Evolutionary conservation across 2,888 invertebrate species (phyloP).

Genomic region (Parasteatoda lunata): DNA sequence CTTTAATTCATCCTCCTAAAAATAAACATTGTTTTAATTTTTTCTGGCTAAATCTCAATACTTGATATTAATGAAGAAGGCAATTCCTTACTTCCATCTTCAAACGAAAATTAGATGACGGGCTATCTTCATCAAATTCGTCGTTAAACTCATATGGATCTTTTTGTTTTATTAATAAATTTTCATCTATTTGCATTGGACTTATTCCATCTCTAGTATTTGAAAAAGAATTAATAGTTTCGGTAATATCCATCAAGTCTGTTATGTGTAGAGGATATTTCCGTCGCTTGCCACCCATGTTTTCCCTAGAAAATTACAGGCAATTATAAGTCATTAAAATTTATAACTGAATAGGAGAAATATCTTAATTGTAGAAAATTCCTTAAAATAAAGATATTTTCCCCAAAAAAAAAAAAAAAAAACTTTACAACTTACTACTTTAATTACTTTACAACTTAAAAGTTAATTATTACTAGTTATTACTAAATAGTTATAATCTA

Average conservation of each 20-base stretch:
- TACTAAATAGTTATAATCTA: too few species aligned
- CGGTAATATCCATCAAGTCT: slow-evolving; percentile 13
- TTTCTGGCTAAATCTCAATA: not conserved
- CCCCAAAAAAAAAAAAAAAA: too few species aligned
- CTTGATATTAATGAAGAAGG: not conserved
- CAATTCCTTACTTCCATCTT: slow-evolving; percentile 56
- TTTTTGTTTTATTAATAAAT: slow-evolving; percentile 70
- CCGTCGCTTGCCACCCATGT: slow-evolving; percentile 31
- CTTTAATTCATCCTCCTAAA: slow-evolving; percentile 62
- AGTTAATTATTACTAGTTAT: too few species aligned
- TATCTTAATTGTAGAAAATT: too few species aligned
- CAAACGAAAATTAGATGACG: slow-evolving; percentile 56
- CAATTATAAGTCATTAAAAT: not conserved
- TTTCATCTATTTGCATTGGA: slow-evolving; percentile 49
- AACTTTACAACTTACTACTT: too few species aligned
- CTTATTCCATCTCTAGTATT: slow-evolving; percentile 51
- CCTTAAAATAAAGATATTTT: too few species aligned
- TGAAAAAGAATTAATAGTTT: slow-evolving; percentile 6
- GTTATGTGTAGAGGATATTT: slow-evolving; percentile 24
- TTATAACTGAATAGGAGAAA: not conserved
- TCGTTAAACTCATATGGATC: slow-evolving; percentile 85
- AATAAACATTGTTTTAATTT: not conserved
- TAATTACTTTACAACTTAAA: too few species aligned
- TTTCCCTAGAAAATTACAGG: slow-evolving; percentile 34
- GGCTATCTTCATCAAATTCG: slow-evolving; percentile 74